Evolutionary conservation across 2,888 invertebrate species (phyloP).

Genomic region (Andrena flavipes): DNA sequence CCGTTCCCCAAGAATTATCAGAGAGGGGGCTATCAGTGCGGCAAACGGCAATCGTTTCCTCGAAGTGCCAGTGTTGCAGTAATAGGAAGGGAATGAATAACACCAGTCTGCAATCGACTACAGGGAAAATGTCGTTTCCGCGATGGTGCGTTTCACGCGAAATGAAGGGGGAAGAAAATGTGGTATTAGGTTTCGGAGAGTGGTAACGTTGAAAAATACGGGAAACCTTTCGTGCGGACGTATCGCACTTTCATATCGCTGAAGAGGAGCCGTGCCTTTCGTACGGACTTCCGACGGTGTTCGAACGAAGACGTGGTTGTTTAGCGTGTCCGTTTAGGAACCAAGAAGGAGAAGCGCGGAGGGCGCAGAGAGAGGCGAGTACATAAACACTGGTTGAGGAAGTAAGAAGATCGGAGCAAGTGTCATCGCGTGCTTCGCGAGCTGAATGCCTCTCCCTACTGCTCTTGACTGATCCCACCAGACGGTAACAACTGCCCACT

Average conservation of each 20-base stretch:
- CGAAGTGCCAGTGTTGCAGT: not conserved
- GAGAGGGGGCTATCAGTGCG: conserved; percentile 7
- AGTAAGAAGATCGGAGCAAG: not conserved
- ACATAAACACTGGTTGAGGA: too few relatives aligned
- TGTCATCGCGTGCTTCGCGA: conserved; percentile 15
- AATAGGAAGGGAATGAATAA: not conserved
- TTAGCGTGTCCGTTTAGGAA: not conserved
- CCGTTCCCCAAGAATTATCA: conserved; percentile 14
- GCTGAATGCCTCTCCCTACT: not conserved
- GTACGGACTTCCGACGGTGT: not conserved
- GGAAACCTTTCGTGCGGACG: not conserved
- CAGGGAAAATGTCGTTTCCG: too few relatives aligned
- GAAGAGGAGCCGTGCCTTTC: conserved; percentile 15
- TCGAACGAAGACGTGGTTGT: not conserved
- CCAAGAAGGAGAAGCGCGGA: not conserved
- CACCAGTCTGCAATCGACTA: too few relatives aligned
- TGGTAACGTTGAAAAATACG: not conserved
- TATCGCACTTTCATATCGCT: conserved; percentile 32
- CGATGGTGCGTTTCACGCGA: too few relatives aligned
- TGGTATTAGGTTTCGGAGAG: too few relatives aligned
- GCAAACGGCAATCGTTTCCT: conserved; percentile 22
- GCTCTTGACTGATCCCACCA: conserved; percentile 5
- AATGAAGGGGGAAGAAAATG: not conserved
- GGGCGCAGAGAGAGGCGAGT: not conserved
- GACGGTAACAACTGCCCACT: not conserved